Percentiles rank a stretch among this genome's conserved stretches.
Conservation (phyloP, 2,797 vertebrate genomes). For the Limosa lapponica region DNA sequence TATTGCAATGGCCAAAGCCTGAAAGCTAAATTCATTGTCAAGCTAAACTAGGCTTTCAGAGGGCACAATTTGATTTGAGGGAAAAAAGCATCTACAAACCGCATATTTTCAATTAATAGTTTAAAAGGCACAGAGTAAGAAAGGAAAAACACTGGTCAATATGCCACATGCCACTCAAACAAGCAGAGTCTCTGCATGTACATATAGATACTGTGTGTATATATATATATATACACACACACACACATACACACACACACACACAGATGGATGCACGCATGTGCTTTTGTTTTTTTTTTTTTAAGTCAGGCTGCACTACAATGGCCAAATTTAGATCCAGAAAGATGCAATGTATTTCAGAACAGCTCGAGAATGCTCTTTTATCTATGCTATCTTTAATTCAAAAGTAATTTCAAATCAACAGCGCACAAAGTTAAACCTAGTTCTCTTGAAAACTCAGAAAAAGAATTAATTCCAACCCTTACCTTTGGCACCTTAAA, state of each 20-base stretch:
- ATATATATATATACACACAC: neutral
- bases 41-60: conserved; percentile 61
- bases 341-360: neutral
- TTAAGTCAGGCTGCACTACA: neutral
- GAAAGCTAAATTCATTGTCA: conserved; percentile 66
- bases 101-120: conserved; percentile 61
- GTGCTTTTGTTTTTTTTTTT: neutral
- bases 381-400: neutral
- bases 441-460: conserved; percentile 56
- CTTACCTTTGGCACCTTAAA: conserved; percentile 82
- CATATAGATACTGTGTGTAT: neutral
- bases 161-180: neutral
- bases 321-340: neutral
- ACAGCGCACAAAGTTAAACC: conserved; percentile 42
- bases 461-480: conserved; percentile 79
- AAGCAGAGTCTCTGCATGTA: neutral
- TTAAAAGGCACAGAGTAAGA: conserved; percentile 50
- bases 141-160: conserved; percentile 29
- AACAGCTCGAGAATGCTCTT: neutral
- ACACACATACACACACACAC: neutral
- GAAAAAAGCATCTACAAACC: conserved; percentile 49
- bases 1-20: conserved; percentile 59
- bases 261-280: neutral
- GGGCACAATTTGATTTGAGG: conserved; percentile 48
- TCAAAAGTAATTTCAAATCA: conserved; percentile 53